Percentiles rank a stretch among this genome's conserved stretches.
phyloP scores from a whole-genome alignment of 1,140 invertebrate species.

The Dendroctonus valens region DNA sequence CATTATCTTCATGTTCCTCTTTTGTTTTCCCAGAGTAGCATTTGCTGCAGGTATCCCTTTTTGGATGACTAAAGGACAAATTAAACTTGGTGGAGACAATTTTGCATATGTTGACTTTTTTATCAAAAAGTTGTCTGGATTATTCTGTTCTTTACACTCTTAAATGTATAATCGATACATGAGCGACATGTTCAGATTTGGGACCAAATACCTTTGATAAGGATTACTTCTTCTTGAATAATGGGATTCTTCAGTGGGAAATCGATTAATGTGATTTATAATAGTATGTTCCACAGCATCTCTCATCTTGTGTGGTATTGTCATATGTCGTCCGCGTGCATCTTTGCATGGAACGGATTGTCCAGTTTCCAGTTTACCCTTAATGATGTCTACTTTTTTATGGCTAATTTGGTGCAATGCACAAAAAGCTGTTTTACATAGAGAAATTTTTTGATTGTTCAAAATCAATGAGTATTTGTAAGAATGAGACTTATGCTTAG shows the following conservation, averaged over 20 bases:
- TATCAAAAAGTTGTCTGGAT: too few relatives aligned
- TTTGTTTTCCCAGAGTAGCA: slow-evolving; percentile 33
- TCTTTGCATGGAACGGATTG: slow-evolving; percentile 8
- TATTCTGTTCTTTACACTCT: slow-evolving; percentile 24
- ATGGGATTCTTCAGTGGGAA: slow-evolving; percentile 20
- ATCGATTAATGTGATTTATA: slow-evolving; percentile 15
- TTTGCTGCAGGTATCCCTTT: slow-evolving; percentile 39
- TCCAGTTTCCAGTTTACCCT: slow-evolving; percentile 2
- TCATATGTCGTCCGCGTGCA: slow-evolving; percentile 16
- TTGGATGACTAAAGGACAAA: slow-evolving; percentile 39
- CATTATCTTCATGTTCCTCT: slow-evolving; percentile 32
- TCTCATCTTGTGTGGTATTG: slow-evolving; percentile 17
- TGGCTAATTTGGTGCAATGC: background rate
- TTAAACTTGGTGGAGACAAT: slow-evolving; percentile 39
- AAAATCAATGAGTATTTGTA: too few relatives aligned
- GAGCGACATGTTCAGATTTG: slow-evolving; percentile 9
- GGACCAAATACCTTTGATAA: slow-evolving; percentile 22
- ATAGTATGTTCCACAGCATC: slow-evolving; percentile 11
- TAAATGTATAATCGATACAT: slow-evolving; percentile 31
- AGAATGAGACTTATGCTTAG: too few relatives aligned
- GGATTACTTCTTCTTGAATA: slow-evolving; percentile 21
- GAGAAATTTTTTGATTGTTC: too few relatives aligned
- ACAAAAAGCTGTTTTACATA: background rate
- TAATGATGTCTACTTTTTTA: slow-evolving; percentile 1
- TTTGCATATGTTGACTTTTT: slow-evolving; percentile 19